Percentiles rank a stretch among this genome's conserved stretches.
Evolutionary conservation across 2,113 vertebrate genomes (phyloP).

Genomic region (Coptodon bakossiorum): DNA sequence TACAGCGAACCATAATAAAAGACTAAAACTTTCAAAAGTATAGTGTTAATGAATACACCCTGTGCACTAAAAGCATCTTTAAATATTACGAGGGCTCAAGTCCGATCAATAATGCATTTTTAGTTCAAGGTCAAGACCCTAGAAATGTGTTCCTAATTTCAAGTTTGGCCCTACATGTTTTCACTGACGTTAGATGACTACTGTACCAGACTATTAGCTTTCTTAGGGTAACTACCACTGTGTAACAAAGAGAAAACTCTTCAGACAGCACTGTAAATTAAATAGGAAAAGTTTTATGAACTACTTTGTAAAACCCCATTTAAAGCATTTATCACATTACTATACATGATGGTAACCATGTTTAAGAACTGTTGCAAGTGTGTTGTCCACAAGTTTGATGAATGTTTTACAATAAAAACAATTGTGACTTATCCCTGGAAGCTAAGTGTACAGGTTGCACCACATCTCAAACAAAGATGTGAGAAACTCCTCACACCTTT

Average conservation of each 20-base stretch:
- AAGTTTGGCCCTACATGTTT: not conserved
- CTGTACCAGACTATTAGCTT: not conserved
- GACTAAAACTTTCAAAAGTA: not conserved
- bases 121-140: not conserved
- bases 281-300: not conserved
- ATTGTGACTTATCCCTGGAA: not conserved
- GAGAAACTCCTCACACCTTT: not conserved
- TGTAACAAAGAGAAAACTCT: not conserved
- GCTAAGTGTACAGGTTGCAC: not conserved
- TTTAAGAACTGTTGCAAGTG: not conserved
- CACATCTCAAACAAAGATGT: not conserved
- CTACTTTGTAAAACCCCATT: not conserved
- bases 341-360: accelerated
- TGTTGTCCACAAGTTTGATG: not conserved
- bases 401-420: not conserved
- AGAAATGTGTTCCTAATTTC: not conserved
- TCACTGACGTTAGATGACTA: not conserved
- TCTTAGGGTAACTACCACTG: not conserved
- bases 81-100: not conserved
- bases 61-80: not conserved
- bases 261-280: not conserved
- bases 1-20: not conserved
- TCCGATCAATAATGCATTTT: not conserved
- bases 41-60: not conserved
- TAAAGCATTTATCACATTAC: not conserved